Conservation (phyloP, 2,113 vertebrate species). For the Ciconia boyciana region DNA sequence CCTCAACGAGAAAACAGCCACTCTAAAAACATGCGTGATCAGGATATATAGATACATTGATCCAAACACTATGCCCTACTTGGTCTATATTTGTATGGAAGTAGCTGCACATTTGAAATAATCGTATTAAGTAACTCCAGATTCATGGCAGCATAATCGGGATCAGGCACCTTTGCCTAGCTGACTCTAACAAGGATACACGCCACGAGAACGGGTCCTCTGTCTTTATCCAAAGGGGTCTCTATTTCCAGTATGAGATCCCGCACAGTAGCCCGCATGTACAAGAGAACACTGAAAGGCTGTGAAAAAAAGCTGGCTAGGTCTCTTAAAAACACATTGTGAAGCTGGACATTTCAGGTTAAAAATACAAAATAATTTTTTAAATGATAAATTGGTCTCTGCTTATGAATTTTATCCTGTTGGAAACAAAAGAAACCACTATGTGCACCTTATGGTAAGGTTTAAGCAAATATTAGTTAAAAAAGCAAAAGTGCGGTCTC, state of each 20-base stretch:
- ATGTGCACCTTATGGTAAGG: conserved; percentile 58
- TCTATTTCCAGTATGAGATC: not conserved
- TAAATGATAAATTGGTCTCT: conserved; percentile 39
- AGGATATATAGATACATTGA: not conserved
- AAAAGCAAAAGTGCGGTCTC: conserved; percentile 57
- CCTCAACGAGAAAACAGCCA: not conserved
- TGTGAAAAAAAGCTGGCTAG: not conserved
- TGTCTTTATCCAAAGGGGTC: not conserved
- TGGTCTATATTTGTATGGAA: not conserved
- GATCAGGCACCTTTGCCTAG: not conserved
- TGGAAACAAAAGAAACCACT: conserved; percentile 65
- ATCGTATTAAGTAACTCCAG: not conserved
- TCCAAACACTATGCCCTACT: not conserved
- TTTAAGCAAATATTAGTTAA: conserved; percentile 70
- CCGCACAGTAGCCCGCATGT: not conserved
- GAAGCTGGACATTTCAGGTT: conserved; percentile 15
- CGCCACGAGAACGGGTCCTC: not conserved
- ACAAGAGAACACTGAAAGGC: not conserved
- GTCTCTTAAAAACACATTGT: conserved; percentile 2
- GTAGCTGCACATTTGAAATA: not conserved
- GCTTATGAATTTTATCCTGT: conserved; percentile 49
- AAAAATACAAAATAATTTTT: conserved; percentile 53
- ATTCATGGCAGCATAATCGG: not conserved
- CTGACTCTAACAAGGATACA: not conserved
- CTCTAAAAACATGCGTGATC: not conserved